Evolutionary conservation across 2,113 vertebrate species (phyloP).

Genomic region (Melanostigma gelatinosum): DNA sequence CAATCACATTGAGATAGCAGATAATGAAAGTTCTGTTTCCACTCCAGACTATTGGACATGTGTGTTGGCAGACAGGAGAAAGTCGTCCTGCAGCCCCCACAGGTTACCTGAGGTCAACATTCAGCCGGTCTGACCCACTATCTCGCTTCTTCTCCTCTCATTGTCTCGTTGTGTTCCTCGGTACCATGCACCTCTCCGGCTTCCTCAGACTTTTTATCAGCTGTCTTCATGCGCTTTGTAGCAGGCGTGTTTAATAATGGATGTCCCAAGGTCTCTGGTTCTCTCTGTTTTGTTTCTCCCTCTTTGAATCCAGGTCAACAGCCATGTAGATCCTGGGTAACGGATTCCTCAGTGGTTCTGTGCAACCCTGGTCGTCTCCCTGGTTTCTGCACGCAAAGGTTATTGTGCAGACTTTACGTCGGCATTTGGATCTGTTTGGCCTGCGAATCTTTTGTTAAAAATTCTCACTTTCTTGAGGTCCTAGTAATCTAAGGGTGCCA

Average conservation of each 20-base stretch:
- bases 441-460: not conserved
- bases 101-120: conserved; percentile 38
- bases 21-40: conserved; percentile 4
- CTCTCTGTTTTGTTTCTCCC: conserved; percentile 36
- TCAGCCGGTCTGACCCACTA: conserved; percentile 15
- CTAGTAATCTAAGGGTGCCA: not conserved
- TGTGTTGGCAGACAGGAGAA: conserved; percentile 6
- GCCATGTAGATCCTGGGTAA: conserved; percentile 13
- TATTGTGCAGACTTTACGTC: not conserved
- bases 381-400: conserved; percentile 35
- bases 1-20: not conserved
- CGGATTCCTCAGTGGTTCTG: conserved; percentile 12
- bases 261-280: conserved; percentile 47
- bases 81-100: not conserved
- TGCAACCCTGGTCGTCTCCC: not conserved
- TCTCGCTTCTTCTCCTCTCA: not conserved
- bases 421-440: not conserved
- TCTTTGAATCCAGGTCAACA: conserved; percentile 63
- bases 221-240: conserved; percentile 42
- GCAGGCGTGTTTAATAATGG: conserved; percentile 61
- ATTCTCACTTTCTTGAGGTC: not conserved
- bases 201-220: conserved; percentile 20
- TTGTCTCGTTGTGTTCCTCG: conserved; percentile 4
- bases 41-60: conserved; percentile 2
- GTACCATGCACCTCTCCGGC: not conserved